Evolutionary conservation across 2,888 invertebrate genomes (phyloP).

Genomic region (Luperina testacea): DNA sequence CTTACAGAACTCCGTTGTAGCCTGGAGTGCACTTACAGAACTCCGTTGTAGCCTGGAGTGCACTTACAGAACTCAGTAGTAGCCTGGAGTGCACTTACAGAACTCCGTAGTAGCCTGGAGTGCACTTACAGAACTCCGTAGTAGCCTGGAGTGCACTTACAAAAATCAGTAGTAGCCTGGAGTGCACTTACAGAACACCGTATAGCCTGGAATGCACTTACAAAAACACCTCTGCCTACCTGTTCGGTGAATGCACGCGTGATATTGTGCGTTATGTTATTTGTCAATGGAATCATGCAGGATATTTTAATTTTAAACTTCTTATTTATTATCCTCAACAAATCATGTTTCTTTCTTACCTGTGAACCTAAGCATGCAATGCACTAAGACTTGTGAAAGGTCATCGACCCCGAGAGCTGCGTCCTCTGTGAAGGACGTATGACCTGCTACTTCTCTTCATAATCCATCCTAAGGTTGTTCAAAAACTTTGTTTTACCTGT

Average conservation of each 20-base stretch:
- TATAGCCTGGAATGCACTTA: background rate
- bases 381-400: constrained; percentile 10
- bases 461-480: background rate
- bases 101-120: too few relatives aligned
- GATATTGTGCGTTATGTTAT: background rate
- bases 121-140: too few relatives aligned
- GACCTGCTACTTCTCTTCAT: background rate
- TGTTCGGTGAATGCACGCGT: background rate
- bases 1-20: too few relatives aligned
- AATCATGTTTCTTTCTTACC: background rate
- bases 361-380: constrained; percentile 14
- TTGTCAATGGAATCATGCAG: background rate
- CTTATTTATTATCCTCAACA: constrained; percentile 5
- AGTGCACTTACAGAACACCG: too few relatives aligned
- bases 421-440: constrained; percentile 20
- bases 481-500: background rate
- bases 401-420: constrained; percentile 21
- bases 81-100: too few relatives aligned
- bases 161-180: background rate
- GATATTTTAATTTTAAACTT: background rate
- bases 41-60: too few relatives aligned
- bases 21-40: too few relatives aligned
- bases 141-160: too few relatives aligned
- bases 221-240: background rate
- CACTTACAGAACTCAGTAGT: too few relatives aligned